Percentiles rank a stretch among this genome's conserved stretches.
Conservation (phyloP, 2,797 vertebrate species). For the Gorsachius magnificus region DNA sequence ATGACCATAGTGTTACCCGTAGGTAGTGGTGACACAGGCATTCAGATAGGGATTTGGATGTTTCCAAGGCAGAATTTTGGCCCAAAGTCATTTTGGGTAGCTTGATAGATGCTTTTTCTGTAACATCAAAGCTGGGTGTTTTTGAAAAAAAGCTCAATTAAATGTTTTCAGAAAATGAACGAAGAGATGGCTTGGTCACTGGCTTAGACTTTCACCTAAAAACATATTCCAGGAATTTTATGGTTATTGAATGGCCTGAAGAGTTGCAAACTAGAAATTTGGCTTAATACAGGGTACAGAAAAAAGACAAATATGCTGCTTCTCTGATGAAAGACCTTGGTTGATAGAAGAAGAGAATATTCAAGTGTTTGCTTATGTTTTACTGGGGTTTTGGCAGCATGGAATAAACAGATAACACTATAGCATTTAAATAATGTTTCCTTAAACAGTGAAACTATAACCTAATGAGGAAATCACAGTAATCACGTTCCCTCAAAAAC, state of each 20-base stretch:
- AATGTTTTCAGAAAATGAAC: not conserved
- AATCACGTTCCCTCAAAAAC: not conserved
- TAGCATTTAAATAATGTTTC: slow-evolving; percentile 3
- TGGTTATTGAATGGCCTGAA: not conserved
- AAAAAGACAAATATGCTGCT: not conserved
- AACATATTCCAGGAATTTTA: not conserved
- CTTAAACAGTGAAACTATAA: slow-evolving; percentile 10
- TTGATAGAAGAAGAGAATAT: slow-evolving; percentile 69
- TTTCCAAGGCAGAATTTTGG: not conserved
- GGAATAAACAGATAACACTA: slow-evolving; percentile 20
- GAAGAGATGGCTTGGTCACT: not conserved
- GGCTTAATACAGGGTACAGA: not conserved
- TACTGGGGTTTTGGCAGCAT: slow-evolving; percentile 12
- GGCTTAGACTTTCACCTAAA: not conserved
- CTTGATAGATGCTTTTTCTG: not conserved
- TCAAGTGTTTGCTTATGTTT: slow-evolving; percentile 38
- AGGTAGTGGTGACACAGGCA: not conserved
- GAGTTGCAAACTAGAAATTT: not conserved
- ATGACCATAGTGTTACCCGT: too few species aligned
- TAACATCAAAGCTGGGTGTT: not conserved
- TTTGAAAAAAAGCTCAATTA: not conserved
- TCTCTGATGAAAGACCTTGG: slow-evolving; percentile 61
- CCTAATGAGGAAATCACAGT: slow-evolving; percentile 4
- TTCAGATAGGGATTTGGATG: not conserved
- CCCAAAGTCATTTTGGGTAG: not conserved